Conservation (phyloP, 2,113 vertebrate species). For the Peromyscus californicus region DNA sequence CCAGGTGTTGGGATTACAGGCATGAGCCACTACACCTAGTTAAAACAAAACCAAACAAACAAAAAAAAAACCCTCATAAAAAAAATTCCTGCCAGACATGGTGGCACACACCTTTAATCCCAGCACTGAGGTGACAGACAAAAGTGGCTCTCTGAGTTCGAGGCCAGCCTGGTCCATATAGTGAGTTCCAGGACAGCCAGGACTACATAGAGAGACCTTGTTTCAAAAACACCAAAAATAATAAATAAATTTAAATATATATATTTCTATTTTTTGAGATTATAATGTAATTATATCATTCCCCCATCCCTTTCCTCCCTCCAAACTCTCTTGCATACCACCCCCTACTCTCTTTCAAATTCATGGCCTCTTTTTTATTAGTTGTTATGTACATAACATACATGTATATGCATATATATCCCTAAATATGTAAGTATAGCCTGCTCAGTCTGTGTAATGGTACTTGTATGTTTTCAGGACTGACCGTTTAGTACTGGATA, state of each 20-base stretch:
- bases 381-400: background rate
- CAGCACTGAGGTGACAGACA: background rate
- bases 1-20: background rate
- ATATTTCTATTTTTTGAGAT: background rate
- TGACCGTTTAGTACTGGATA: background rate
- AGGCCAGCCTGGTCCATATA: background rate
- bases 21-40: background rate
- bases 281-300: background rate
- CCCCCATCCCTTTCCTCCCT: background rate
- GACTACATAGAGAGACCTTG: background rate
- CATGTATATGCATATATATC: background rate
- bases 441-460: background rate
- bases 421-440: background rate
- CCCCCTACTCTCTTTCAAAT: background rate
- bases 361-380: background rate
- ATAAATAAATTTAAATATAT: background rate
- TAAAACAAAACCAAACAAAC: background rate
- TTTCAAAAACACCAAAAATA: background rate
- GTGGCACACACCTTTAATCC: background rate
- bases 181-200: background rate
- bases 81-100: background rate
- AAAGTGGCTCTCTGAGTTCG: background rate
- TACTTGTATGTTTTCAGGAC: background rate
- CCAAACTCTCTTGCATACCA: background rate
- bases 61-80: background rate